Conservation (phyloP, 2,888 invertebrate species). For the Cartodere bifasciata region DNA sequence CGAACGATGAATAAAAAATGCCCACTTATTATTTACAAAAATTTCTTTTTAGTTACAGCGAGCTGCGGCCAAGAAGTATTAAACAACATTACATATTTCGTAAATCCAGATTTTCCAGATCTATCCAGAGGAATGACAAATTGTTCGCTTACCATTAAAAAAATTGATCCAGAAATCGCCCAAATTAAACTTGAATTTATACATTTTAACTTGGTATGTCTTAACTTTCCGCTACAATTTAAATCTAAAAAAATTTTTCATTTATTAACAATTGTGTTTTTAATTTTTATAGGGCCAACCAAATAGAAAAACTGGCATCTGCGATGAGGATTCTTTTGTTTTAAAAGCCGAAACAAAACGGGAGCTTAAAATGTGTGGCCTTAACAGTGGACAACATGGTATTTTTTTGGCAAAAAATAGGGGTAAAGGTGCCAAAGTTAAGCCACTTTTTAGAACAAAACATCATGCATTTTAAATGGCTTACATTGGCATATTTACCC, state of each 20-base stretch:
- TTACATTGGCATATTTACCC: too few species aligned
- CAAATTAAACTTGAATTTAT: conserved; percentile 74
- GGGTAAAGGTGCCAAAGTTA: too few species aligned
- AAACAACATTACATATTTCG: conserved; percentile 73
- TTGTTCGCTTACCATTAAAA: conserved; percentile 61
- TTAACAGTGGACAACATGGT: conserved; percentile 78
- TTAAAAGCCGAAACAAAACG: conserved; percentile 47
- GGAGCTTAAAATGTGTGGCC: conserved; percentile 59
- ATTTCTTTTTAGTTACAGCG: conserved; percentile 52
- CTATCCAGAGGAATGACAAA: conserved; percentile 53
- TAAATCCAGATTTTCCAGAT: conserved; percentile 71
- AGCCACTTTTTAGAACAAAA: too few species aligned
- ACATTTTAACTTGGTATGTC: conserved; percentile 66
- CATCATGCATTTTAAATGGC: too few species aligned
- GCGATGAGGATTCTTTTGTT: conserved; percentile 60
- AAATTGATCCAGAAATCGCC: conserved; percentile 65
- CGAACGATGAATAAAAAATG: background rate
- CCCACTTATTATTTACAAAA: background rate
- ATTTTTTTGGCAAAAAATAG: conserved; percentile 18
- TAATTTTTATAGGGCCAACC: conserved; percentile 57
- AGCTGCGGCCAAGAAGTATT: conserved; percentile 57
- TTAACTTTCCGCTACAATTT: background rate
- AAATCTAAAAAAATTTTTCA: too few species aligned
- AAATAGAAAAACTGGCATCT: conserved; percentile 63
- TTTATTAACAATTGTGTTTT: conserved; percentile 2